Base-by-base conservation (phyloP, 2,113 vertebrate genomes). In the Delphinapterus leucas region DNA sequence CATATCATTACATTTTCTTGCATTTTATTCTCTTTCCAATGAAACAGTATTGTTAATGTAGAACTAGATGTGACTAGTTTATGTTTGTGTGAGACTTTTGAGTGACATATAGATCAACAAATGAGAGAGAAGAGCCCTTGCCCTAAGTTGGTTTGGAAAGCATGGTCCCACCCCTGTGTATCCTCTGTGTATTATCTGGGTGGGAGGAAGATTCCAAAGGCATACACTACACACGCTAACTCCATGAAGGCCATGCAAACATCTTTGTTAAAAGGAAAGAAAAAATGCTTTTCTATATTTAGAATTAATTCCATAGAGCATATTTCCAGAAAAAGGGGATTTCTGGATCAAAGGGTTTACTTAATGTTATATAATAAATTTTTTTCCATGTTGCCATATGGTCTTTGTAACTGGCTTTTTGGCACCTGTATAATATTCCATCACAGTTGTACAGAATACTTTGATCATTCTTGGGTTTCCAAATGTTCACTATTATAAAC, bases 91-190 rank as follows among this genome's bases (percentile, higher is more conserved):
- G 53, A 71, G 90, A 61, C 55, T 68, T 60, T 60, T 44, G 73
- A 86, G 73, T 82, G 47, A 85, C 23, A 3, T 17, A 7, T 14
- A 3, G 4, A 63, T 84, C 33, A 58, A 26, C 76, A 31, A 81
- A 33, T 18, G 49, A 70, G 31, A 85, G 63, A 15, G 25, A 53
- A 63, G 85, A 38, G 13, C 3, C 65, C 41, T 63, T n/a, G 33
- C 14, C 61, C 18, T 36, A 0, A 5, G 68, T 4, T 58, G 73
- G 36, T 58, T 61, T 71, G 74, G 53, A 73, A 91, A 73, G 36
- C 1, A 4, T 44, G 65, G 25, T 14, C 49, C n/a, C 18, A n/a
- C 21, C 1, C 33, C 23, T 15, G 1, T 3, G 4, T 26, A 1
- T 31, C 63, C 9, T 88, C 41, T 28, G 13, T 17, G 63, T 4